Base-by-base conservation (phyloP, 2,888 invertebrate genomes). In the Hirudinaria manillensis region DNA sequence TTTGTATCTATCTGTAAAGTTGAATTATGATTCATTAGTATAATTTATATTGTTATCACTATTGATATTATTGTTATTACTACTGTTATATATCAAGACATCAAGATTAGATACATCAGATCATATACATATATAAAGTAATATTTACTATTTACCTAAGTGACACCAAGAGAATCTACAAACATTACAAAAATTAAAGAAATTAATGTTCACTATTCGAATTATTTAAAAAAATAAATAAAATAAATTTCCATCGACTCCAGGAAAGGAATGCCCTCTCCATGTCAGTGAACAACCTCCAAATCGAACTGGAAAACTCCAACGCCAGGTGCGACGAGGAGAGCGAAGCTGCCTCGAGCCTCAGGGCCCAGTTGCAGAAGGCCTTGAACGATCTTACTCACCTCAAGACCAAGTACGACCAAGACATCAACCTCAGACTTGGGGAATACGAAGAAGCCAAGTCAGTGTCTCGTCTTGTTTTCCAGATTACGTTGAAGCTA, bases 251-350 rank as follows among this genome's bases (percentile, higher is more conserved):
- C 10, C 45, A 3, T 45, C 45, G 16, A 45, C 16, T 61, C 61
- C 75, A 77, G 77, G 77, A 68, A 65, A 77, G 84, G 78, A 82
- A 82, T 80, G 83, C 82, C 80, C 81, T 85, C 70, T 81, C 82
- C 76, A 81, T 83, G 71, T 81, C 82, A 76, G 78, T 85, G 53
- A 80, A 80, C 70, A 82, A 81, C 76, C 82, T 85, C 74, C 84
- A 84, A 79, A 81, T 81, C 66, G 85, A 85, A 79, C 83, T 78
- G 77, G 85, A 85, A 79, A 83, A 81, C 80, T 78, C 94, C 83
- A 93, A 95, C 84, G 92, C 93, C 79, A 95, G 96, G 87, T 89
- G 95, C 83, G 98, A 99, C 87, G 98, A 99, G 87, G 98, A 99
- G 87, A 92, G 94, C 78, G 97, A 98, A 87, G 93, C 94, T 78